Percentiles rank a stretch among this genome's conserved stretches.
phyloP scores from a whole-genome alignment of 2,888 invertebrate genomes.

The Spicauda simplicius region DNA sequence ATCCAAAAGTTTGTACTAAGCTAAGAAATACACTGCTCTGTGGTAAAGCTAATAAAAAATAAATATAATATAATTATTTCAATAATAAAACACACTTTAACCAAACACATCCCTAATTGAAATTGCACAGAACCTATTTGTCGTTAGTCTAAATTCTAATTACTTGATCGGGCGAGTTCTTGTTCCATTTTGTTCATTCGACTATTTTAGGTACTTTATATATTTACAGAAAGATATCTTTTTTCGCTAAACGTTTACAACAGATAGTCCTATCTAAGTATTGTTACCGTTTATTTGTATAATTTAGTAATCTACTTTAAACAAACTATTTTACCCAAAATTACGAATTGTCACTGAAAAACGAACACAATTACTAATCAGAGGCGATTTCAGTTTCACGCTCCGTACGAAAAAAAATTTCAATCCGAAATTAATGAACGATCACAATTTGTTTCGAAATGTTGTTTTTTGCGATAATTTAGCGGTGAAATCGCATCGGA shows the following conservation, averaged over 20 bases:
- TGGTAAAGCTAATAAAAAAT: conserved; percentile 75
- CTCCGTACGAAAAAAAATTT: conserved; percentile 57
- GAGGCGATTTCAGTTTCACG: conserved; percentile 70
- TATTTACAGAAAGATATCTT: conserved; percentile 71
- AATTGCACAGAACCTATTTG: conserved; percentile 77
- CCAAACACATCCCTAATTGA: conserved; percentile 60
- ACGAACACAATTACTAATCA: conserved; percentile 69
- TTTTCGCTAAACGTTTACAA: conserved; percentile 72
- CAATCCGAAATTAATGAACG: conserved; percentile 40
- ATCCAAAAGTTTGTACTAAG: conserved; percentile 79
- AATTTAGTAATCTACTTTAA: conserved; percentile 55
- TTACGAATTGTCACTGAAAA: conserved; percentile 42
- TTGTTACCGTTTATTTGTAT: conserved; percentile 52
- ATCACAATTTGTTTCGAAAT: conserved; percentile 31
- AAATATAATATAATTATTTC: conserved; percentile 61
- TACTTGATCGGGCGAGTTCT: conserved; percentile 81
- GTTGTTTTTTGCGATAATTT: conserved; percentile 33
- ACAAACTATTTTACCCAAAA: conserved; percentile 46
- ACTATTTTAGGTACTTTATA: conserved; percentile 65
- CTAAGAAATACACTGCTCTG: conserved; percentile 74
- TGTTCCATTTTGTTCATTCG: conserved; percentile 79
- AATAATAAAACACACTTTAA: conserved; percentile 63
- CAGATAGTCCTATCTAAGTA: conserved; percentile 76
- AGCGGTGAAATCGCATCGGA: conserved; percentile 77
- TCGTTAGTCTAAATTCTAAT: conserved; percentile 68